phyloP scores from a whole-genome alignment of 2,797 vertebrate genomes.

The Anolis apletophallus region DNA sequence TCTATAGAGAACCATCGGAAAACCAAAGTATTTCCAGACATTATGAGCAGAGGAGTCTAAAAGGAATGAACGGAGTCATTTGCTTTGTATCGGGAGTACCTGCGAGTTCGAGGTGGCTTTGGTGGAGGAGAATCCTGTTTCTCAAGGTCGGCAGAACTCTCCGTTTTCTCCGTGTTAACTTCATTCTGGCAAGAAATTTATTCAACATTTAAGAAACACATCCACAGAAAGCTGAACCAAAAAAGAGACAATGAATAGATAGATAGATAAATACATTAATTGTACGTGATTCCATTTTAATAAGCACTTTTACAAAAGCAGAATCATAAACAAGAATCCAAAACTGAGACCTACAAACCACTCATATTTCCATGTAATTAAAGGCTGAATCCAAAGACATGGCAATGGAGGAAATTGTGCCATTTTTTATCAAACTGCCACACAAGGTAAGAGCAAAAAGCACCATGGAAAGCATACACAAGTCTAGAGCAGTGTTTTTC shows the following conservation, averaged over 20 bases:
- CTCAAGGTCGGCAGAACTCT: slow-evolving; percentile 84
- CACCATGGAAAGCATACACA: neutral
- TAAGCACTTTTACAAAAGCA: no score
- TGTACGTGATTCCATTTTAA: neutral
- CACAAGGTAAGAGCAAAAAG: neutral
- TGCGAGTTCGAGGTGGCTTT: slow-evolving; percentile 94
- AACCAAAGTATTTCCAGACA: no score
- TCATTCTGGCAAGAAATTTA: slow-evolving; percentile 83
- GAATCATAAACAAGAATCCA: neutral
- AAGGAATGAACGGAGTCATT: no score
- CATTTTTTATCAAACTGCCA: neutral
- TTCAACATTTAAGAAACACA: slow-evolving; percentile 35
- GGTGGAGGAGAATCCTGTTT: slow-evolving; percentile 94
- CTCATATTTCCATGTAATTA: neutral
- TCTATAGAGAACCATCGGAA: no score
- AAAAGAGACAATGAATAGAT: neutral
- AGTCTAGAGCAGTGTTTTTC: no score
- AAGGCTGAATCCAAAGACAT: neutral
- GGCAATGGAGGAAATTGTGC: neutral
- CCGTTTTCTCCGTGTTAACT: slow-evolving; percentile 85
- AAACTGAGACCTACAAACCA: neutral
- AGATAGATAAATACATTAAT: no score
- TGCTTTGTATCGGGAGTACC: slow-evolving; percentile 71
- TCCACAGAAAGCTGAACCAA: neutral
- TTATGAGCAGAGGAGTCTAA: no score